phyloP scores from a whole-genome alignment of 2,113 vertebrate species.

The Pelobates fuscus region DNA sequence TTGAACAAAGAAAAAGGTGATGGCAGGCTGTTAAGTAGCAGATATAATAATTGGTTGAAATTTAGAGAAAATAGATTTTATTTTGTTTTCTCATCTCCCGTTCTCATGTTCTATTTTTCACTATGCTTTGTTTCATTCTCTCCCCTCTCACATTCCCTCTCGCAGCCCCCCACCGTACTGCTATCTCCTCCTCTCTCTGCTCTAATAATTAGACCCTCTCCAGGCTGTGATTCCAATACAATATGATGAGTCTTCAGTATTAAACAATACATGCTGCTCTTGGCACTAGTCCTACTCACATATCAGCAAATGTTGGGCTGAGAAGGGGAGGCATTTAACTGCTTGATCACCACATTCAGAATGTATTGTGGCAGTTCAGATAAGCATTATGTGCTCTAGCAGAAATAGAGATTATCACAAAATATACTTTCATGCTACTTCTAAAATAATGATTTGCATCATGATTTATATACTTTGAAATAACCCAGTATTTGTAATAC shows the following conservation, averaged over 20 bases:
- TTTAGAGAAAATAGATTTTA: neutral
- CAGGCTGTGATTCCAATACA: conserved; percentile 42
- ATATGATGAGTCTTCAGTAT: conserved; percentile 48
- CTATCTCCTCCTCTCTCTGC: conserved; percentile 14
- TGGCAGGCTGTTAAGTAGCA: too few relatives aligned
- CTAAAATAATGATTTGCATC: too few relatives aligned
- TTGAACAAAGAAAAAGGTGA: too few relatives aligned
- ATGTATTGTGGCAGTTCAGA: too few relatives aligned
- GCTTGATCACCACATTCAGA: neutral
- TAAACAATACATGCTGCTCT: conserved; percentile 44
- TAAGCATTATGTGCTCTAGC: too few relatives aligned
- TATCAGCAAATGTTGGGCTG: conserved; percentile 28
- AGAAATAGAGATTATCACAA: too few relatives aligned
- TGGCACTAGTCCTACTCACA: conserved; percentile 35
- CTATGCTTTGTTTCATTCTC: neutral
- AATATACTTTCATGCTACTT: too few relatives aligned
- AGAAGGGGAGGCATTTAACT: conserved; percentile 23
- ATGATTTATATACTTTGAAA: too few relatives aligned
- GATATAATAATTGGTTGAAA: too few relatives aligned
- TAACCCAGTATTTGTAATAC: too few relatives aligned
- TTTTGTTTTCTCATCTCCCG: neutral
- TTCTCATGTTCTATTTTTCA: neutral
- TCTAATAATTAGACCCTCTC: conserved; percentile 43
- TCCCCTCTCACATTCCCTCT: neutral
- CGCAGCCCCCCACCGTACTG: neutral